Base-by-base conservation (phyloP, 64 coral and sea anemone genomes). In the Stichodactyla mertensii region DNA sequence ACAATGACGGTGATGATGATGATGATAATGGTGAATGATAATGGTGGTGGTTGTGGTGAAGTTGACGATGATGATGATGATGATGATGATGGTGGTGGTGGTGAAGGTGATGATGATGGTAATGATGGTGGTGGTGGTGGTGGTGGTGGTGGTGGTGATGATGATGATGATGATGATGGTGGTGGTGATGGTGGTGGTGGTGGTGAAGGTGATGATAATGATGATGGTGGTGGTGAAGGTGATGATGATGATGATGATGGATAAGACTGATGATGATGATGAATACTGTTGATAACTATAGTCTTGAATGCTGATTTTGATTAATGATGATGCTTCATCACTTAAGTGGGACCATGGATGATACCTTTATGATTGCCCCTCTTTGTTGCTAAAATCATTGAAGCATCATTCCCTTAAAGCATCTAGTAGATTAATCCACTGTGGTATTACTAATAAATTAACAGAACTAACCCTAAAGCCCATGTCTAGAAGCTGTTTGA, bases 401-500 rank as follows among this genome's bases (percentile, higher is more conserved):
- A 45, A 45, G 36, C 36, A 45, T 45, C 36, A 45, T 45, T 45
- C 36, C 36, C 36, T 45, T 45, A 45, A 45, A 45, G 1, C 36
- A 45, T 45, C 36, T 45, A 45, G 36, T 45, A 45, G 3, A 2
- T 45, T 45, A 45, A 45, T 45, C 36, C 36, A 45, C 3, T 45
- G 36, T 45, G 36, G 36, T 45, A 45, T 45, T 45, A 45, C 36
- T 45, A 45, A 45, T 45, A 81, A 80, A 15, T 23, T 13, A 51
- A 45, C 16, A 53, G 13, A 6, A 28, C 53, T 81, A 10, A 99
- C 97, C 97, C 93, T 99, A 61, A 99, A 99, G 64, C 97, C 97
- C 97, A 99, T 99, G 64, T 99, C 97, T 67, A 99, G 82, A 16
- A 99, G 93, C 79, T 99, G 93, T 89, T 99, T 99, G 16, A 99